Evolutionary conservation across 2,888 invertebrate species (phyloP), one percentile per base, ranked within the genome.

Genomic region (Fissipunctia ypsillon): DNA sequence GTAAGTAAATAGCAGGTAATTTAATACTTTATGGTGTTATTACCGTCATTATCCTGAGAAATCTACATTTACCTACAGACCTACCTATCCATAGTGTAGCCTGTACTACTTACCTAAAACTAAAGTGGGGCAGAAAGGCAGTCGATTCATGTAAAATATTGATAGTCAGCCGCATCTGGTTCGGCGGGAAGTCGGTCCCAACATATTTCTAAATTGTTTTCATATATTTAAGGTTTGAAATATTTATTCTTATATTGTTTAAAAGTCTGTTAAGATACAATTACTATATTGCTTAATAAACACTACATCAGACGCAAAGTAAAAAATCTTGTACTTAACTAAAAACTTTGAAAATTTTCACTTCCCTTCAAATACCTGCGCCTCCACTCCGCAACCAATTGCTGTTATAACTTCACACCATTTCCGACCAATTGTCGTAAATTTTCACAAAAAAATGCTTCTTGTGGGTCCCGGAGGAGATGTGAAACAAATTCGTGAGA

Each of bases 361-460:
- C 38, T 71, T 57, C n/a, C n/a, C 31, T 19, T 35, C 25, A 56
- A 52, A 78, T 68, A 78, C 83, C 67, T 76, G 48, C 38, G n/a
- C 7, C 56, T 67, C 25, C 50, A 61, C 73, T 68, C 41, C 45
- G 6, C 19, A 19, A 48, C 56, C 72, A 69, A 71, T 80, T 80
- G 50, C 28, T 60, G 48, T 64, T 75, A 73, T 72, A 77, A 80
- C 75, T 67, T 68, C 31, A 63, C 61, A 77, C 72, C 67, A 52
- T 78, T 84, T 71, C 66, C 64, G 38, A 69, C 65, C 76, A 84
- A 83, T 77, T 81, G 79, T 72, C 78, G 56, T 76, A 69, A 81
- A 81, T 73, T 81, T 83, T 79, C 74, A 59, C 79, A 79, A 69
- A 83, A 81, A 79, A 57, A 74, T 57, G 52, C 64, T 74, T 63